Conservation (phyloP, 2,888 invertebrate species). For the Seladonia tumulorum region DNA sequence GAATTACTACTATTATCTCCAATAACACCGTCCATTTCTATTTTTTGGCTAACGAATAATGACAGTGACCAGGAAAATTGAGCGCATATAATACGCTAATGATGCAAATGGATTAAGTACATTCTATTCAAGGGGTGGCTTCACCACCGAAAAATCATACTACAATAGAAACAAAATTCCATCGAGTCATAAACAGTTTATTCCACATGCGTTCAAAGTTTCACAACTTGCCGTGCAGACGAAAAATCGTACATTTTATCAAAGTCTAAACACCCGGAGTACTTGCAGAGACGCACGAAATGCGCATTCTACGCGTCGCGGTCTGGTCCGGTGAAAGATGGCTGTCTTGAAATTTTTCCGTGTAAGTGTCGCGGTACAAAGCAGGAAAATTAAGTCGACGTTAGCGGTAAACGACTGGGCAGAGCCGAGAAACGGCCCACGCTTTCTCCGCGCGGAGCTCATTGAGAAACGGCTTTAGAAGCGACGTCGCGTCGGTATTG, state of each 20-base stretch:
- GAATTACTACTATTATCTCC: too few species aligned
- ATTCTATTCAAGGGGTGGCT: too few species aligned
- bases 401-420: constrained; percentile 67
- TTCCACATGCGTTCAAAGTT: too few species aligned
- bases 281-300: not conserved
- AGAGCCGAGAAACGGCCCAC: constrained; percentile 63
- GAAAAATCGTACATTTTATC: not conserved
- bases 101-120: too few species aligned
- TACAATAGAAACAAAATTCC: too few species aligned
- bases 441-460: constrained; percentile 47
- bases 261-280: not conserved
- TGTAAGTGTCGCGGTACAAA: constrained; percentile 3
- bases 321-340: not conserved
- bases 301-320: not conserved
- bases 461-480: constrained; percentile 49
- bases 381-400: constrained; percentile 58
- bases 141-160: too few species aligned
- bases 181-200: too few species aligned
- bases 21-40: too few species aligned
- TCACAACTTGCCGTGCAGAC: not conserved
- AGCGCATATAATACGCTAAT: too few species aligned
- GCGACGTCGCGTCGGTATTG: constrained; percentile 56
- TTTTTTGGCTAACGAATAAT: too few species aligned
- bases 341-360: not conserved
- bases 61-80: too few species aligned